A percentile compares a stretch with the other conserved stretches of the same genome.
These are phyloP conservation scores for Palythoa grandis DNA, from an alignment of 92 coral and sea anemone genomes.

Conservation along the genomic window DNA sequence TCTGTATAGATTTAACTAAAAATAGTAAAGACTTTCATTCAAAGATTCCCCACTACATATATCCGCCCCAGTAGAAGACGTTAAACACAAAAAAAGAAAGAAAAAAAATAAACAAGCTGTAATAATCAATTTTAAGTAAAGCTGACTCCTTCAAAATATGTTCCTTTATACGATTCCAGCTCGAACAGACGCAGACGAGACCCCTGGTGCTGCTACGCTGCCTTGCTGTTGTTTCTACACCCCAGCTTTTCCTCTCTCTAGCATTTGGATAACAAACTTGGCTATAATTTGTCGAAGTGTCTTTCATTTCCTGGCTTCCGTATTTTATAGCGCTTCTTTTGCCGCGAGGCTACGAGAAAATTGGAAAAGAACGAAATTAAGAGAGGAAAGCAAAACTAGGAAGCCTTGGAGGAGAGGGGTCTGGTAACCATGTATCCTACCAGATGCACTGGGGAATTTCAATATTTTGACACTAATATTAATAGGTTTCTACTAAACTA, in stretches of 20 bases:
- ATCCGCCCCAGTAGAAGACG: conserved; percentile 55
- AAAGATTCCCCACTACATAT: background rate
- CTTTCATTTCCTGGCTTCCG: background rate
- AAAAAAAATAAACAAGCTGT: conserved; percentile 68
- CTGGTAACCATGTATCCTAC: too few species aligned
- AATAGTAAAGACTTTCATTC: background rate
- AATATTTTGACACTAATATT: too few species aligned
- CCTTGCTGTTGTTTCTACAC: background rate
- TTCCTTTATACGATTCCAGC: background rate
- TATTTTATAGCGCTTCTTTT: background rate
- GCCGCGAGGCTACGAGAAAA: conserved; percentile 1
- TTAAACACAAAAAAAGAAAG: conserved; percentile 64
- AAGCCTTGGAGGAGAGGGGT: too few species aligned
- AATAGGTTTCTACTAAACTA: too few species aligned
- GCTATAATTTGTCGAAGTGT: background rate
- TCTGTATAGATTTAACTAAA: too few species aligned
- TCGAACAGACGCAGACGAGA: background rate
- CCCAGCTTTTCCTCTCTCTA: background rate
- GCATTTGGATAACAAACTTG: background rate
- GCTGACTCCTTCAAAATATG: conserved; percentile 39
- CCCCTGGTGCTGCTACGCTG: conserved; percentile 22
- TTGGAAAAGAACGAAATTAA: background rate
- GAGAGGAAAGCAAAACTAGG: too few species aligned
- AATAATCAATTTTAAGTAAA: conserved; percentile 56
- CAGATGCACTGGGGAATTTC: too few species aligned